These are phyloP conservation scores for Zeugodacus cucurbitae DNA, from an alignment of 1,140 invertebrate species.

Conservation along the genomic window DNA sequence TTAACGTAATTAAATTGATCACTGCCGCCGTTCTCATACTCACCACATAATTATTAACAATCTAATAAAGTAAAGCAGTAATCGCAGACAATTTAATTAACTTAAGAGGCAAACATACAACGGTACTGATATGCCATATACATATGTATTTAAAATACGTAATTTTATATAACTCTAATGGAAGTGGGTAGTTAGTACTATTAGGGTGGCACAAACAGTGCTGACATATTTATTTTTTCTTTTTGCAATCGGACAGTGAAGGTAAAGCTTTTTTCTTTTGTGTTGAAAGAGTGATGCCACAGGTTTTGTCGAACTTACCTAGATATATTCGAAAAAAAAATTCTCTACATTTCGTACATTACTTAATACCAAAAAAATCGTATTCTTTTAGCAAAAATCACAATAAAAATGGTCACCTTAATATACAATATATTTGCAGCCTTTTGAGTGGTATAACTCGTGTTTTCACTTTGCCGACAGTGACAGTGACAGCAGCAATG, in stretches of 20 bases:
- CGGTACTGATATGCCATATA: not conserved
- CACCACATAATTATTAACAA: not conserved
- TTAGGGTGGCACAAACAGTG: not conserved
- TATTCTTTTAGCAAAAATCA: not conserved
- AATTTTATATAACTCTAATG: not conserved
- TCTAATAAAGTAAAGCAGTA: conserved; percentile 1
- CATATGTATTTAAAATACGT: not conserved
- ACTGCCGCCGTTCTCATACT: not conserved
- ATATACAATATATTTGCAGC: not conserved
- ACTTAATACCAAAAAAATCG: not conserved
- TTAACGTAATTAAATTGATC: not conserved
- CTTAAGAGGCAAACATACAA: not conserved
- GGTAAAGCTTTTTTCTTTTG: no score
- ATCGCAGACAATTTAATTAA: conserved; percentile 15
- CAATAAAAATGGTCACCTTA: not conserved
- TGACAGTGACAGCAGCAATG: not conserved
- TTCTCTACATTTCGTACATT: not conserved
- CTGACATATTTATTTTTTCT: not conserved
- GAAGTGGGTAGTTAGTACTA: not conserved
- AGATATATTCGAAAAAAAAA: no score
- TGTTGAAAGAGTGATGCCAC: no score
- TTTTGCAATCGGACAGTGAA: not conserved
- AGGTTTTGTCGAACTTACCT: no score
- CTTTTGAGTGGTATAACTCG: not conserved
- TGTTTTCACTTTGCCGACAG: not conserved